Evolutionary conservation across 2,888 invertebrate genomes (phyloP).

Genomic region (Hirtodrosophila cameraria): DNA sequence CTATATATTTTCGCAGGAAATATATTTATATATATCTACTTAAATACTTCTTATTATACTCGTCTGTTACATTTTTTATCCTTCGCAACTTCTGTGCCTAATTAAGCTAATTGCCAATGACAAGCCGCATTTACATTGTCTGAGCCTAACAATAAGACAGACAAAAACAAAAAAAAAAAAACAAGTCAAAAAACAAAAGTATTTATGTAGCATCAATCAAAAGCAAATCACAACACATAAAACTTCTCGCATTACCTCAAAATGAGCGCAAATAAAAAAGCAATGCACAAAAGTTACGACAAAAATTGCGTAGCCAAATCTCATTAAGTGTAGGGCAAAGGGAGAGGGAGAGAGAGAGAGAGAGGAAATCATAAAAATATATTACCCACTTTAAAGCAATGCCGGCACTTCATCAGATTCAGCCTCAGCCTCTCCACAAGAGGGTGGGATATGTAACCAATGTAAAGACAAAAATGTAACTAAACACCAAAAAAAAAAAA

Average conservation of each 20-base stretch:
- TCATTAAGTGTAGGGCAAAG: slow-evolving; percentile 64
- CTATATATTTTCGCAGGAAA: neutral
- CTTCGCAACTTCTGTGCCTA: slow-evolving; percentile 6
- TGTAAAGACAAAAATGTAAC: slow-evolving; percentile 71
- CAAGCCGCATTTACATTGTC: slow-evolving; percentile 12
- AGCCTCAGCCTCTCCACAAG: neutral
- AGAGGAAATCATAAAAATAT: slow-evolving; percentile 75
- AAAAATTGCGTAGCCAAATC: slow-evolving; percentile 59
- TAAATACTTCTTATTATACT: neutral
- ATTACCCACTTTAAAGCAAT: slow-evolving; percentile 76
- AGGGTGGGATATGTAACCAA: too few species aligned
- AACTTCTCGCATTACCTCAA: slow-evolving; percentile 76
- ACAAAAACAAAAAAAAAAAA: neutral
- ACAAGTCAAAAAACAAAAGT: slow-evolving; percentile 5
- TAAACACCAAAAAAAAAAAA: slow-evolving; percentile 63
- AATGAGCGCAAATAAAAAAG: slow-evolving; percentile 69
- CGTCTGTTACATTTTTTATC: neutral
- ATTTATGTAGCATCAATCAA: slow-evolving; percentile 58
- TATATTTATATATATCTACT: neutral
- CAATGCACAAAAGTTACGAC: slow-evolving; percentile 43
- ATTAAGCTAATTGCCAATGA: slow-evolving; percentile 33
- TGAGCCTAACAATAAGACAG: neutral
- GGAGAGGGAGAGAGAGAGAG: too few species aligned
- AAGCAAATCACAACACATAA: slow-evolving; percentile 75
- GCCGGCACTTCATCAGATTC: slow-evolving; percentile 70